These are phyloP conservation scores for Clivina fossor DNA, from an alignment of 2,888 invertebrate genomes.

Conservation along the genomic window DNA sequence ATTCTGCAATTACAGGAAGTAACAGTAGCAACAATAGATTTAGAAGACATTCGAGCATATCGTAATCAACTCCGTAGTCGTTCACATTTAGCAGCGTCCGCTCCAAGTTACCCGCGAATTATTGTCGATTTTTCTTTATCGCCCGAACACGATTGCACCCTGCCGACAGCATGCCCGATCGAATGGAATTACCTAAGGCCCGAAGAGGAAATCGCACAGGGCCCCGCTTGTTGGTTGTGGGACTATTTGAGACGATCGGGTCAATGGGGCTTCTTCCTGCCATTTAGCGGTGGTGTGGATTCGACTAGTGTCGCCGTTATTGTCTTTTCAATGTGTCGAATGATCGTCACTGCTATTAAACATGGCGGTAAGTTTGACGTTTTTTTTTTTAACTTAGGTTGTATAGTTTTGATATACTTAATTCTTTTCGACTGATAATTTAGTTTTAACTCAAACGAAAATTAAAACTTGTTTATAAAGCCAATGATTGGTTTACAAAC, in stretches of 20 bases:
- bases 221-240: conserved; percentile 99
- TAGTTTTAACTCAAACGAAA: too few species aligned
- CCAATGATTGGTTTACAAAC: too few species aligned
- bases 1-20: conserved; percentile 77
- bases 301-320: conserved; percentile 93
- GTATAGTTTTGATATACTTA: too few species aligned
- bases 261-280: conserved; percentile 95
- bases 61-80: conserved; percentile 75
- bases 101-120: conserved; percentile 76
- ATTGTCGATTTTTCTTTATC: conserved; percentile 81
- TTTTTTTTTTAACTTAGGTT: too few species aligned
- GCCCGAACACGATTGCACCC: conserved; percentile 64
- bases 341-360: conserved; percentile 77
- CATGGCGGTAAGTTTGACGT: conserved; percentile 71
- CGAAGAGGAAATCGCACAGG: conserved; percentile 86
- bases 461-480: too few species aligned
- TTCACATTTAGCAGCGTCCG: conserved; percentile 67
- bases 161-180: conserved; percentile 63
- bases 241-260: conserved; percentile 90
- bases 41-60: conserved; percentile 88
- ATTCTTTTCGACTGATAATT: too few species aligned
- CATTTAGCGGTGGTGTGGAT: conserved; percentile 96
- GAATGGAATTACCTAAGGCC: conserved; percentile 73
- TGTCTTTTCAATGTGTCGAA: conserved; percentile 92
- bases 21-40: conserved; percentile 83